A percentile compares a stretch with the other conserved stretches of the same genome.
phyloP scores from a whole-genome alignment of 2,113 vertebrate species.

The Megaceryle torquata region DNA sequence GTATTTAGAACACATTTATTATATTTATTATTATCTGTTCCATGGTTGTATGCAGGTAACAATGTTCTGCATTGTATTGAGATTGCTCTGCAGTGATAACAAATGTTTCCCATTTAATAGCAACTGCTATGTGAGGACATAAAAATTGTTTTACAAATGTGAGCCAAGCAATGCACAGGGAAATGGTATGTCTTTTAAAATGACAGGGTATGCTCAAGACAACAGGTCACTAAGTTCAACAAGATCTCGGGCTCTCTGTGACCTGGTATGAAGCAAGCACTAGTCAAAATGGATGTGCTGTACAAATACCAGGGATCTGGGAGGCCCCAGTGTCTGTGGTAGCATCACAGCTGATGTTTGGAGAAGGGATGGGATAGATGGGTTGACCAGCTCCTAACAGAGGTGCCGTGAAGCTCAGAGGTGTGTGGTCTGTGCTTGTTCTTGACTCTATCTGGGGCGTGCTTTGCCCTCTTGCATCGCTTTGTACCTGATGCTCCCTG shows the following conservation, averaged over 20 bases:
- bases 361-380: neutral
- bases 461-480: neutral
- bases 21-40: neutral
- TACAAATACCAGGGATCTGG: neutral
- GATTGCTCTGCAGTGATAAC: neutral
- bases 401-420: neutral
- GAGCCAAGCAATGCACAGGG: neutral
- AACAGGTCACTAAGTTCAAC: neutral
- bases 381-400: neutral
- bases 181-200: neutral
- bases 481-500: neutral
- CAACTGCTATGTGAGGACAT: neutral
- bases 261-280: neutral
- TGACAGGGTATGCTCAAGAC: neutral
- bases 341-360: fast-evolving
- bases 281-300: neutral
- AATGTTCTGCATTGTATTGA: neutral
- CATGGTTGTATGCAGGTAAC: neutral
- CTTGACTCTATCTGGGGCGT: neutral
- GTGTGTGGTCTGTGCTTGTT: fast-evolving
- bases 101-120: neutral
- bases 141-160: neutral
- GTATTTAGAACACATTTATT: neutral
- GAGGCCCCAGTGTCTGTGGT: neutral
- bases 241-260: neutral